Conservation (phyloP, 2,113 vertebrate species). For the Todiramphus chloris region DNA sequence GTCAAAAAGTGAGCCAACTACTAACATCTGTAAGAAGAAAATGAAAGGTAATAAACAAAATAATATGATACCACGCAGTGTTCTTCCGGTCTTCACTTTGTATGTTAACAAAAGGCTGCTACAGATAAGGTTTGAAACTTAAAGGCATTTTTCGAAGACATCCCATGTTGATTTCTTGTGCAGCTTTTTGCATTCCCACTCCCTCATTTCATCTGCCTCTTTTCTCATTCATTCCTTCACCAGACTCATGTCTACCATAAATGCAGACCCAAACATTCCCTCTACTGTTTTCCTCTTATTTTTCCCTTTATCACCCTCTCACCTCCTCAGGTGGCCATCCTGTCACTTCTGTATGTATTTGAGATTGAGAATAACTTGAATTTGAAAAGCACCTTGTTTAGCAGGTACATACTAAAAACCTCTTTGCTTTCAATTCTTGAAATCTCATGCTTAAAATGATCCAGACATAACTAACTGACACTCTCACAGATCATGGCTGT, state of each 20-base stretch:
- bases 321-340: not conserved
- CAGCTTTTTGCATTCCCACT: not conserved
- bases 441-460: not conserved
- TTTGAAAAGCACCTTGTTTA: not conserved
- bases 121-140: not conserved
- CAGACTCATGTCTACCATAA: not conserved
- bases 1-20: not conserved
- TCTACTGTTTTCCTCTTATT: not conserved
- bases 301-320: not conserved
- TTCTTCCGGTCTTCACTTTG: not conserved
- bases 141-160: not conserved
- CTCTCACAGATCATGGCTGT: not conserved
- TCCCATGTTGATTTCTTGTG: not conserved
- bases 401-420: not conserved
- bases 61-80: not conserved
- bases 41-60: not conserved
- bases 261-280: not conserved
- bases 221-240: not conserved
- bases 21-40: not conserved
- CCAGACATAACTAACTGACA: not conserved
- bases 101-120: not conserved
- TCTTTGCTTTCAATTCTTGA: not conserved
- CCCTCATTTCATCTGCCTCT: not conserved
- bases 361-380: not conserved
- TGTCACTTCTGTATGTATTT: not conserved